A percentile compares a stretch with the other conserved stretches of the same genome.
These are phyloP conservation scores for Pipistrellus pygmaeus DNA, from an alignment of 2,797 vertebrate genomes.

Conservation along the genomic window DNA sequence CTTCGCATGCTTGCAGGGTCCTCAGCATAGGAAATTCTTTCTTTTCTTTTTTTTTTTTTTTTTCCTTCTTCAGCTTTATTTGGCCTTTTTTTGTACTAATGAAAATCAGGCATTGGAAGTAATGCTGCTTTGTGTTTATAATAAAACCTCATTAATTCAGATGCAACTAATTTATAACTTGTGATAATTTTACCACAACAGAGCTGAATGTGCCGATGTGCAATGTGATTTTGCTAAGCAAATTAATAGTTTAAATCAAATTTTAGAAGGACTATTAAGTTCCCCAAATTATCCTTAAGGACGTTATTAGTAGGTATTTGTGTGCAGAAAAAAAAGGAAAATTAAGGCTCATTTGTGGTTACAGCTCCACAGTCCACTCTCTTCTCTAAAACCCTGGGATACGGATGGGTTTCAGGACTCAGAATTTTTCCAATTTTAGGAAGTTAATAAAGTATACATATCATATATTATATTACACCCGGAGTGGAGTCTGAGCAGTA, in stretches of 20 bases:
- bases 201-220: constrained; percentile 68
- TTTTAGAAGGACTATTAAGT: constrained; percentile 74
- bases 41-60: too few relatives aligned
- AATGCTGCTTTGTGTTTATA: constrained; percentile 78
- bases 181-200: constrained; percentile 77
- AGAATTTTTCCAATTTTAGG: background rate
- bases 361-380: background rate
- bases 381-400: constrained; percentile 29
- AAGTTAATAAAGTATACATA: constrained; percentile 5
- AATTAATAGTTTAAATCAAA: constrained; percentile 81
- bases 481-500: background rate
- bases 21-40: background rate
- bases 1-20: background rate
- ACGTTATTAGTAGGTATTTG: constrained; percentile 72
- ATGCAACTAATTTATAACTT: constrained; percentile 78
- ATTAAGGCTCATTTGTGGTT: constrained; percentile 64
- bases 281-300: constrained; percentile 74
- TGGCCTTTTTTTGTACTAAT: constrained; percentile 68
- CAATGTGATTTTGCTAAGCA: constrained; percentile 77
- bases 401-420: background rate
- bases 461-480: background rate
- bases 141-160: constrained; percentile 79
- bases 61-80: constrained; percentile 48
- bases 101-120: constrained; percentile 77
- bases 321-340: constrained; percentile 67